Percentiles rank a stretch among this genome's conserved stretches.
phyloP scores from a whole-genome alignment of 2,888 invertebrate genomes.

The Arge pagana region DNA sequence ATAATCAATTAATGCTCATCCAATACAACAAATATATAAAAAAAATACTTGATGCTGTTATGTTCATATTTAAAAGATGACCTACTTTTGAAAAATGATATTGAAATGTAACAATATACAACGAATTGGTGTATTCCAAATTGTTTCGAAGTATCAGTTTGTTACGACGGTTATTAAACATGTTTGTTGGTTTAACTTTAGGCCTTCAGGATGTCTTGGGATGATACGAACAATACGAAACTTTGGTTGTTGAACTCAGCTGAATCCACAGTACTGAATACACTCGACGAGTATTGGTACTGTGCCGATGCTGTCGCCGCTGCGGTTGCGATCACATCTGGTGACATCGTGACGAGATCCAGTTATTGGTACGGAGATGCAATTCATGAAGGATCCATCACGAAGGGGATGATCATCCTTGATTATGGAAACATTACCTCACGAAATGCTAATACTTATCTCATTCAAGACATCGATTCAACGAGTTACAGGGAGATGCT shows the following conservation, averaged over 20 bases:
- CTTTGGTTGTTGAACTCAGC: slow-evolving; percentile 39
- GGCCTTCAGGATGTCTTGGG: slow-evolving; percentile 40
- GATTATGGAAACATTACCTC: slow-evolving; percentile 26
- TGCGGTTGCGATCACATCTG: slow-evolving; percentile 33
- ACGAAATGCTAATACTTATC: slow-evolving; percentile 24
- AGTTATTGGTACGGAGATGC: slow-evolving; percentile 18
- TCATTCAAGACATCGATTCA: slow-evolving; percentile 24
- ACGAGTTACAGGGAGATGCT: slow-evolving; percentile 23
- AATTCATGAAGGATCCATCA: slow-evolving; percentile 22
- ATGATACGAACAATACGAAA: slow-evolving; percentile 31
- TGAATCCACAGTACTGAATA: slow-evolving; percentile 16
- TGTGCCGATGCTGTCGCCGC: slow-evolving; percentile 39
- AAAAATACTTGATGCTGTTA: too few relatives aligned
- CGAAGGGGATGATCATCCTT: slow-evolving; percentile 29
- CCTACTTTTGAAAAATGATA: too few relatives aligned
- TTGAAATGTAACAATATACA: too few relatives aligned
- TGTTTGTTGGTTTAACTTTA: slow-evolving; percentile 27
- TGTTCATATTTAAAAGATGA: too few relatives aligned
- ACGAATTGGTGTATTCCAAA: slow-evolving; percentile 1
- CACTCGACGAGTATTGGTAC: slow-evolving; percentile 31
- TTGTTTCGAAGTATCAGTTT: not conserved
- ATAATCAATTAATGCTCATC: too few relatives aligned
- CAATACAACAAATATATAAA: too few relatives aligned
- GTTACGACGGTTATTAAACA: not conserved
- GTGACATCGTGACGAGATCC: slow-evolving; percentile 12